Conservation (phyloP, 2,113 vertebrate genomes). For the Vulpes ferrilata region DNA sequence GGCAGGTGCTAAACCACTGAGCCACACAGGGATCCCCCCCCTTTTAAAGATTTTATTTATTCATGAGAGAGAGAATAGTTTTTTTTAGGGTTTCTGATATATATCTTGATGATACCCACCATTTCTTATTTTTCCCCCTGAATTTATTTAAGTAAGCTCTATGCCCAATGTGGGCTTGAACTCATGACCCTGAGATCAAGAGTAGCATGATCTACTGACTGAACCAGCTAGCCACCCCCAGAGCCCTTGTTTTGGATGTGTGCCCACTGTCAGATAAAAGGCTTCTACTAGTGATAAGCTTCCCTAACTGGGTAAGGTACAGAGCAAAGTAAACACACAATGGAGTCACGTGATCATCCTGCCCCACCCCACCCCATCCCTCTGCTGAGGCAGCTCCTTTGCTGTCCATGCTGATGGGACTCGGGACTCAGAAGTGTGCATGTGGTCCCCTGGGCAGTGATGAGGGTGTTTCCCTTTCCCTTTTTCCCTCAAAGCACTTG, state of each 20-base stretch:
- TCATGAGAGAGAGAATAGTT: no score
- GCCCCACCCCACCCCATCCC: constrained; percentile 26
- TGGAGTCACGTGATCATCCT: constrained; percentile 53
- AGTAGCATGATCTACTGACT: no score
- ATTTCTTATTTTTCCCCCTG: no score
- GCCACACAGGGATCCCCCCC: no score
- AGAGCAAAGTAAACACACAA: background rate
- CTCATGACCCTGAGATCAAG: no score
- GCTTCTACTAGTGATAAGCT: constrained; percentile 28
- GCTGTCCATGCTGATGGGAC: background rate
- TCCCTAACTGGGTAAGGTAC: background rate
- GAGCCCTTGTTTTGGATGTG: constrained; percentile 10
- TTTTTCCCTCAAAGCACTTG: background rate
- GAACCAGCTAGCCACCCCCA: no score
- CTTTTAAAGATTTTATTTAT: no score
- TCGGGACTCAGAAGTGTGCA: background rate
- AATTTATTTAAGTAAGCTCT: no score
- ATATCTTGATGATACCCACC: no score
- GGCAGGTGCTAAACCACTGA: no score
- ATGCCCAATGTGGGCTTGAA: no score
- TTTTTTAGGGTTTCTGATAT: no score
- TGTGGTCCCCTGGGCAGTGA: background rate
- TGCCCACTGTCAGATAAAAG: constrained; percentile 32
- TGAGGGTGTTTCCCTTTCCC: background rate
- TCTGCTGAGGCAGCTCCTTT: background rate